Conservation (phyloP, 2,888 invertebrate genomes). For the Actias luna region DNA sequence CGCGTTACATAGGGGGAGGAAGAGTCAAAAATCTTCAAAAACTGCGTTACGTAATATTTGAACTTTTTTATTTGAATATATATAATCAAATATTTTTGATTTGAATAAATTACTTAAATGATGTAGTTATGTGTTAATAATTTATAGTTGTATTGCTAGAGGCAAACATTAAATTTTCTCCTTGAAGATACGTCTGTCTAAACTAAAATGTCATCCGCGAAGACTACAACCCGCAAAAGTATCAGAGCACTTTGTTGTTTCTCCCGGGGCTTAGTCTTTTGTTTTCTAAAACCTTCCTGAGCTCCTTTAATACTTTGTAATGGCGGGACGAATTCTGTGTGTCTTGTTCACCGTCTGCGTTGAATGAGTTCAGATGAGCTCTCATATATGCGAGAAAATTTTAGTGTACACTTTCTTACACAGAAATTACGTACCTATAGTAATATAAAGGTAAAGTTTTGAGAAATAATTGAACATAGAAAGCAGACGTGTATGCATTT, state of each 20-base stretch:
- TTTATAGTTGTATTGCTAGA: neutral
- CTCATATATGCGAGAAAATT: constrained; percentile 13
- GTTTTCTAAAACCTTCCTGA: constrained; percentile 63
- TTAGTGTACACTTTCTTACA: neutral
- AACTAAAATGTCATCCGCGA: constrained; percentile 64
- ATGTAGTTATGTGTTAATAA: neutral
- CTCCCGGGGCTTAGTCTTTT: constrained; percentile 67
- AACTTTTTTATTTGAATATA: too few relatives aligned
- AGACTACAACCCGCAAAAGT: constrained; percentile 60
- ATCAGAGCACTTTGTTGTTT: constrained; percentile 68
- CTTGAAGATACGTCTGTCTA: constrained; percentile 50
- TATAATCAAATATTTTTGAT: neutral
- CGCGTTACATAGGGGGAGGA: too few relatives aligned
- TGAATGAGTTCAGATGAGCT: constrained; percentile 39
- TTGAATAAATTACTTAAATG: neutral
- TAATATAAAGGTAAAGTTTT: neutral
- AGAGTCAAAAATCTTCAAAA: too few relatives aligned
- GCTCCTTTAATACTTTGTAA: constrained; percentile 72
- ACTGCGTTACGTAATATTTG: too few relatives aligned
- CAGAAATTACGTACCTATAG: neutral
- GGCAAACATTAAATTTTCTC: neutral
- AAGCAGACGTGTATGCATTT: too few relatives aligned
- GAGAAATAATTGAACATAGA: neutral
- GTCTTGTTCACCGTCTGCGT: constrained; percentile 49
- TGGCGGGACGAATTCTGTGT: constrained; percentile 62